These are phyloP conservation scores for Huso huso DNA, from an alignment of 2,797 vertebrate genomes.

Conservation along the genomic window DNA sequence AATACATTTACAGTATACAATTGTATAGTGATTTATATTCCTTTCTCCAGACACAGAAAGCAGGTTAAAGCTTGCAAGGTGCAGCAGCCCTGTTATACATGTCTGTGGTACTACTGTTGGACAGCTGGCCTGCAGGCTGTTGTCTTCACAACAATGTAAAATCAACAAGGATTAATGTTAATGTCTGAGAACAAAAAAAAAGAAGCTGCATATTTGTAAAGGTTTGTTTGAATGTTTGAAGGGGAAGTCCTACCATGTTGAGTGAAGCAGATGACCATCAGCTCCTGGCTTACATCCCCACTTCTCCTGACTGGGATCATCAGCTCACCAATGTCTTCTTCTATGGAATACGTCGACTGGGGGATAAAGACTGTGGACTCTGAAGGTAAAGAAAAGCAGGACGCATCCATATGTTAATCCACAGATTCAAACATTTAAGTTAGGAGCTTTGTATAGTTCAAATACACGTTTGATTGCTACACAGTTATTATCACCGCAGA, in stretches of 20 bases:
- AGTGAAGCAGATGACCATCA: conserved; percentile 89
- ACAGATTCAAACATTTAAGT: conserved; percentile 1
- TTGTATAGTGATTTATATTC: no score
- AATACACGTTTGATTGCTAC: conserved; percentile 5
- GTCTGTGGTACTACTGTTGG: no score
- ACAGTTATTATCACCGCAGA: conserved; percentile 12
- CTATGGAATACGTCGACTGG: conserved; percentile 60
- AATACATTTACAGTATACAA: no score
- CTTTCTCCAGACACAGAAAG: no score
- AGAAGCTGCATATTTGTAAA: not conserved
- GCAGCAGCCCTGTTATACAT: no score
- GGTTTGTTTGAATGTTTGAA: not conserved
- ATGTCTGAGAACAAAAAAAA: not conserved
- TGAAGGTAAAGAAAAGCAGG: conserved; percentile 41
- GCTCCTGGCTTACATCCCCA: conserved; percentile 80
- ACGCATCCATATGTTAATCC: not conserved
- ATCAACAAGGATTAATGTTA: no score
- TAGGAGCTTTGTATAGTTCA: conserved; percentile 12
- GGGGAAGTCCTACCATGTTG: conserved; percentile 68
- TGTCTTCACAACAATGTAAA: no score
- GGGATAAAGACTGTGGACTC: conserved; percentile 87
- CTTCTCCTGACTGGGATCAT: conserved; percentile 80
- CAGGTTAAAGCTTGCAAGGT: no score
- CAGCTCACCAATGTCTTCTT: conserved; percentile 83
- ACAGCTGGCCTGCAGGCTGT: no score